Conservation (phyloP, 2,797 vertebrate species). For the Rhinichthys osculus region DNA sequence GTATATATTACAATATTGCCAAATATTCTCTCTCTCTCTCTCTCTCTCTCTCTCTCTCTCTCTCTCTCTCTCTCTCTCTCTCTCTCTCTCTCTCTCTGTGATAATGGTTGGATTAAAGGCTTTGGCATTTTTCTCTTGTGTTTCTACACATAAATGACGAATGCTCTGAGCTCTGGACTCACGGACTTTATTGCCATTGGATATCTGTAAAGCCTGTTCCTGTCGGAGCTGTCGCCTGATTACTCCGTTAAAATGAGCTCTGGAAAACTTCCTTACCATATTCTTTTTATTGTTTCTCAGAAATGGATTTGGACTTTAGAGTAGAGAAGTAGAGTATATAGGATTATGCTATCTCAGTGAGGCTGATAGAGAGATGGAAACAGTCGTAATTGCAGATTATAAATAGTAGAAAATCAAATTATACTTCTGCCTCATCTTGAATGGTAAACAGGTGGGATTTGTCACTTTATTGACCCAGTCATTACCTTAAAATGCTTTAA, state of each 20-base stretch:
- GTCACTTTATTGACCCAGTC: background rate
- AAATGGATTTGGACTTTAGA: background rate
- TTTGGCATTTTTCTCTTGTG: constrained; percentile 9
- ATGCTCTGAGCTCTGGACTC: constrained; percentile 1
- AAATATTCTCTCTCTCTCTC: too few relatives aligned
- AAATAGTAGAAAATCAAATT: background rate
- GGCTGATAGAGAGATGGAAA: background rate
- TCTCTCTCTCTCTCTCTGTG: too few relatives aligned
- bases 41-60: too few relatives aligned
- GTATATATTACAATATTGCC: too few relatives aligned
- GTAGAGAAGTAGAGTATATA: background rate
- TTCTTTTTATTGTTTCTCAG: background rate
- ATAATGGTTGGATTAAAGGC: constrained; percentile 25
- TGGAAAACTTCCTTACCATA: background rate
- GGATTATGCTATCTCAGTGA: background rate
- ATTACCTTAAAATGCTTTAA: constrained; percentile 24
- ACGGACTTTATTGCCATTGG: constrained; percentile 7
- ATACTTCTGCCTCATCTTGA: background rate
- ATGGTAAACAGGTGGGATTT: background rate
- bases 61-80: too few relatives aligned
- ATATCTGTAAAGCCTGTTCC: constrained; percentile 8
- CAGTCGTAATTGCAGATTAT: background rate
- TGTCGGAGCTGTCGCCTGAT: constrained; percentile 10
- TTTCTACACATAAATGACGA: constrained; percentile 1
- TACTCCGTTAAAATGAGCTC: constrained; percentile 21